Percentiles rank a stretch among this genome's conserved stretches.
phyloP scores from a whole-genome alignment of 1,140 invertebrate species.

The Drosophila nikananu region DNA sequence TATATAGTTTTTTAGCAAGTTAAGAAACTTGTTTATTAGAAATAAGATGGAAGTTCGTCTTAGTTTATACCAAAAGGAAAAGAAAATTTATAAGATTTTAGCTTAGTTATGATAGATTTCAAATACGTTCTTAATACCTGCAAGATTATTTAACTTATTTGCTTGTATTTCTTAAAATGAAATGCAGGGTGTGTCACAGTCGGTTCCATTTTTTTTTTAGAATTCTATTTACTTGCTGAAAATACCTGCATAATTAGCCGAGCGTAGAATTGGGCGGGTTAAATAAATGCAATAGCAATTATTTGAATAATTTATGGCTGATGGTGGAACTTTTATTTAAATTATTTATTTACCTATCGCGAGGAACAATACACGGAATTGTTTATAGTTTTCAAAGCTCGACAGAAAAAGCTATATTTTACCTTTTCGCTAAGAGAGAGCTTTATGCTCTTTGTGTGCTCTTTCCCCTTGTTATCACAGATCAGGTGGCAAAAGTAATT shows the following conservation, averaged over 20 bases:
- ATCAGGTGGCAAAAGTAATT: slow-evolving; percentile 36
- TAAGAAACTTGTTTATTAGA: background rate
- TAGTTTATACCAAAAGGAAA: no score
- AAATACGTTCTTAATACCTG: background rate
- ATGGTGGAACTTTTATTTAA: slow-evolving; percentile 2
- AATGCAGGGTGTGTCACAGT: background rate
- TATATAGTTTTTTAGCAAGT: background rate
- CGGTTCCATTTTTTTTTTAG: no score
- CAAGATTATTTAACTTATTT: background rate
- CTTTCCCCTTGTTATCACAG: slow-evolving; percentile 38
- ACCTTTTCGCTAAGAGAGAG: slow-evolving; percentile 4
- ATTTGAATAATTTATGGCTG: slow-evolving; percentile 41
- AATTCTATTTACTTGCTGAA: background rate
- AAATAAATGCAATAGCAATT: slow-evolving; percentile 24
- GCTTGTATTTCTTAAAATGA: background rate
- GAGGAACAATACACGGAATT: slow-evolving; percentile 5
- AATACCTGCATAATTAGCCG: background rate
- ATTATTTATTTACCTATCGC: slow-evolving; percentile 26
- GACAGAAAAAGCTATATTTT: slow-evolving; percentile 6
- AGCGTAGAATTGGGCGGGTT: background rate
- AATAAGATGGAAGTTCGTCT: background rate
- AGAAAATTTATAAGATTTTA: no score
- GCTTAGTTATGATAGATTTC: background rate
- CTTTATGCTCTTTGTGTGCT: slow-evolving; percentile 17
- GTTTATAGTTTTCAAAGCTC: slow-evolving; percentile 25